Evolutionary conservation across 2,113 vertebrate species (phyloP).

Genomic region (Romanogobio albipinnatus): DNA sequence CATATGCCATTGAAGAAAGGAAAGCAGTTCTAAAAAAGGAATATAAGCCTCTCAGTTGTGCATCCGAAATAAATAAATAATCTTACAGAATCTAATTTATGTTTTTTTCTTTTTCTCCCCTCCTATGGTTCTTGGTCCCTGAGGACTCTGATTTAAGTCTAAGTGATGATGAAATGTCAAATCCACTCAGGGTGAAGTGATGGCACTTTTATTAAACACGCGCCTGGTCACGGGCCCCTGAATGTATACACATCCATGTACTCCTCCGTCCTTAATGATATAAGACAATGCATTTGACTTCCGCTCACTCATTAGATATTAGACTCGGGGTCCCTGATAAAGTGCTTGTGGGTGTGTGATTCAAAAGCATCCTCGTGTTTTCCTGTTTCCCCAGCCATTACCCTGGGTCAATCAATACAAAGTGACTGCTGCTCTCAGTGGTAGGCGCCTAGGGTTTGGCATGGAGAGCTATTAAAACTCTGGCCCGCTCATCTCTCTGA

Average conservation of each 20-base stretch:
- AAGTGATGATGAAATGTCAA: constrained; percentile 43
- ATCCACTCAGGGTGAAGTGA: constrained; percentile 29
- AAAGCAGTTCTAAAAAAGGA: constrained; percentile 23
- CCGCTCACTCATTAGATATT: constrained; percentile 34
- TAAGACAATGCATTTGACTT: constrained; percentile 9
- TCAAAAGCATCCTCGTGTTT: background rate
- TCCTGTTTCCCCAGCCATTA: constrained; percentile 23
- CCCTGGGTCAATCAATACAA: constrained; percentile 42
- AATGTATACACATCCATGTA: constrained; percentile 8
- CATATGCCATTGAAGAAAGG: constrained; percentile 14
- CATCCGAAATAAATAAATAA: constrained; percentile 36
- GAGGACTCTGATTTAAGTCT: constrained; percentile 40
- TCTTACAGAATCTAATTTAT: constrained; percentile 37
- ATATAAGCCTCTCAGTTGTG: constrained; percentile 33
- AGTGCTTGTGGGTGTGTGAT: background rate
- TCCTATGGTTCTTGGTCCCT: constrained; percentile 7
- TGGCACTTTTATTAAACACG: constrained; percentile 43
- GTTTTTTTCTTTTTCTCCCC: background rate
- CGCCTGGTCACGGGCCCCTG: constrained; percentile 14
- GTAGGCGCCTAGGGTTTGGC: constrained; percentile 34
- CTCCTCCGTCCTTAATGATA: constrained; percentile 25
- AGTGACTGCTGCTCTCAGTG: constrained; percentile 32
- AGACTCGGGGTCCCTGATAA: constrained; percentile 3
- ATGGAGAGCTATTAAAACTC: constrained; percentile 59
- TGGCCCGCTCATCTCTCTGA: constrained; percentile 29